Percentiles rank a stretch among this genome's conserved stretches.
Conservation (phyloP, 2,888 invertebrate species). For the Clunio marinus region DNA sequence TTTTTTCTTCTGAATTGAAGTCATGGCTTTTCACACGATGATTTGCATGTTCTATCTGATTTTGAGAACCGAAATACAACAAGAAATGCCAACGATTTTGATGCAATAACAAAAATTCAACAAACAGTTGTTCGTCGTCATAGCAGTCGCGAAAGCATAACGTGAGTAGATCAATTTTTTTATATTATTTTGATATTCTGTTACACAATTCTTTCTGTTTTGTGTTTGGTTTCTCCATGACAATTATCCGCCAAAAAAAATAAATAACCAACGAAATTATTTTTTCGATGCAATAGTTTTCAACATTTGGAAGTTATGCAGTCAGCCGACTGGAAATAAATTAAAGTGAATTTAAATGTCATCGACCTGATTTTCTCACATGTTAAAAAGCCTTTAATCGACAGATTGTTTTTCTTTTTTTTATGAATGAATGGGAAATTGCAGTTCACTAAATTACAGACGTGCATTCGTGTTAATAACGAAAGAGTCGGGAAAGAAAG, state of each 20-base stretch:
- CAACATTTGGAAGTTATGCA: background rate
- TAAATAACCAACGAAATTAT: no score
- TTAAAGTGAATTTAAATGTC: slow-evolving; percentile 15
- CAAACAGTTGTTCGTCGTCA: slow-evolving; percentile 42
- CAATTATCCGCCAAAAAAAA: no score
- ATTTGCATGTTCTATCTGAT: background rate
- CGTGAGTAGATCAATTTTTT: slow-evolving; percentile 43
- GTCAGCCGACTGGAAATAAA: background rate
- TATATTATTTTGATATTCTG: background rate
- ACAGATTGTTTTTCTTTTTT: background rate
- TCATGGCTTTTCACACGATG: background rate
- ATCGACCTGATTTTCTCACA: slow-evolving; percentile 24
- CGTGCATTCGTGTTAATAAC: background rate
- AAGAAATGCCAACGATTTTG: slow-evolving; percentile 2
- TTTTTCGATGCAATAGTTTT: no score
- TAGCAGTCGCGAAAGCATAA: slow-evolving; percentile 47
- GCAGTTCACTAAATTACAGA: background rate
- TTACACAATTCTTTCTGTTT: no score
- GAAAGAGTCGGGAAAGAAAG: background rate
- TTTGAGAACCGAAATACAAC: background rate
- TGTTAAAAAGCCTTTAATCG: background rate
- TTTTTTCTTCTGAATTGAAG: background rate
- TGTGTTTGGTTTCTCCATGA: slow-evolving; percentile 3
- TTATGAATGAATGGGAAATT: slow-evolving; percentile 5
- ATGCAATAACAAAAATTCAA: slow-evolving; percentile 46